Conservation (phyloP, 2,113 vertebrate genomes). For the Phodopus roborovskii region DNA sequence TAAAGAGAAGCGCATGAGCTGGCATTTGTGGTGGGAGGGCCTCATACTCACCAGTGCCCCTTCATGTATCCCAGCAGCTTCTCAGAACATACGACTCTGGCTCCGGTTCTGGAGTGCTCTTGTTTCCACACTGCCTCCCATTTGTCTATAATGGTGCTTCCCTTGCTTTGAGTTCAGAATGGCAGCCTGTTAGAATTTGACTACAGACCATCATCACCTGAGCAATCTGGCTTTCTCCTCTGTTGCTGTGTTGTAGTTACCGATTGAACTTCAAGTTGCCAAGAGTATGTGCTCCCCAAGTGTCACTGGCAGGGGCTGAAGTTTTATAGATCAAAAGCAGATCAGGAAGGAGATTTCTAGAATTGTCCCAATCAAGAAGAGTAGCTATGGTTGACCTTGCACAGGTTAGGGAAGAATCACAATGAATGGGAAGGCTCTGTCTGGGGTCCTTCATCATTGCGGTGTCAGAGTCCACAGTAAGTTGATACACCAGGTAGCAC, state of each 20-base stretch:
- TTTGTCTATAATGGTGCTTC: not conserved
- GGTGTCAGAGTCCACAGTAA: not conserved
- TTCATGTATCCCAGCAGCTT: no score
- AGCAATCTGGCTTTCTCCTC: not conserved
- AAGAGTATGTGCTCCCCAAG: not conserved
- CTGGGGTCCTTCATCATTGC: no score
- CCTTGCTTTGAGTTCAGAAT: not conserved
- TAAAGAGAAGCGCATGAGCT: not conserved
- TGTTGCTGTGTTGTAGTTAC: not conserved
- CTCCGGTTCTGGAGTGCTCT: not conserved
- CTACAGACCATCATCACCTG: not conserved
- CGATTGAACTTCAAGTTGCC: not conserved
- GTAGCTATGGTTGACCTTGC: no score
- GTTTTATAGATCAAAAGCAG: not conserved
- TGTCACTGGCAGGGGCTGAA: not conserved
- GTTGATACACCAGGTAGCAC: no score
- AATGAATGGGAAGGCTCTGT: not conserved
- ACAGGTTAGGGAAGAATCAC: not conserved
- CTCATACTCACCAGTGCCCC: no score
- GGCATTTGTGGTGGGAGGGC: not conserved
- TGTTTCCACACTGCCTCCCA: not conserved
- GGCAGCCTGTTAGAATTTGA: not conserved
- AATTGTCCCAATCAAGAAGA: not conserved
- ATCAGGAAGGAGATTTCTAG: not conserved
- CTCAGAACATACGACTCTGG: not conserved